phyloP scores from a whole-genome alignment of 2,113 vertebrate genomes.

The Rafetus swinhoei region DNA sequence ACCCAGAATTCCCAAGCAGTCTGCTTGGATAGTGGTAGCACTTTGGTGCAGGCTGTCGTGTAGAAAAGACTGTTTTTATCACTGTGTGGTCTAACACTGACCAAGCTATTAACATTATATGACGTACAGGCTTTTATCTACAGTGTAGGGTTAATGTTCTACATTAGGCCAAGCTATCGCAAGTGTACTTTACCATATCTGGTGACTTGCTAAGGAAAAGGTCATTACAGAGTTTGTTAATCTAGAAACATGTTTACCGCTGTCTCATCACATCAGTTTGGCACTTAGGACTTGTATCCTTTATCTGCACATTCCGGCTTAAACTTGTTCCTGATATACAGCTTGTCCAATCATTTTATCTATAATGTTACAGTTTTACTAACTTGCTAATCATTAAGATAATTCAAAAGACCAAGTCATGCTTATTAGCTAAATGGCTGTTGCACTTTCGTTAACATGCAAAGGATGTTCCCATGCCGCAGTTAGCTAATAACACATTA shows the following conservation, averaged over 20 bases:
- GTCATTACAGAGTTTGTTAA: not conserved
- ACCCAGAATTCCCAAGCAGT: not conserved
- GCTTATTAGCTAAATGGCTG: constrained; percentile 71
- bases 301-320: constrained; percentile 56
- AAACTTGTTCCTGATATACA: constrained; percentile 57
- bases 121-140: not conserved
- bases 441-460: constrained; percentile 70
- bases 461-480: constrained; percentile 34
- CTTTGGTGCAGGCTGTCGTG: not conserved
- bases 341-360: constrained; percentile 55
- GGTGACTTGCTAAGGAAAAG: not conserved
- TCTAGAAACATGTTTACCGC: not conserved
- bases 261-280: constrained; percentile 3
- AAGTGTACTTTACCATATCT: not conserved
- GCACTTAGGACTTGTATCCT: constrained; percentile 22
- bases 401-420: constrained; percentile 53
- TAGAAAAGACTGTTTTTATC: not conserved
- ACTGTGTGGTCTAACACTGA: not conserved
- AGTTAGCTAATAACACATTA: constrained; percentile 73
- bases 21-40: rapidly evolving
- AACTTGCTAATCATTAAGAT: constrained; percentile 81
- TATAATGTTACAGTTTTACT: constrained; percentile 76
- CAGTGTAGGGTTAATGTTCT: not conserved
- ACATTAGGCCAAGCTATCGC: not conserved
- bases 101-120: not conserved